Evolutionary conservation across 2,888 invertebrate species (phyloP), one percentile per base, ranked within the genome.

Genomic region (Drepanosiphum platanoidis): DNA sequence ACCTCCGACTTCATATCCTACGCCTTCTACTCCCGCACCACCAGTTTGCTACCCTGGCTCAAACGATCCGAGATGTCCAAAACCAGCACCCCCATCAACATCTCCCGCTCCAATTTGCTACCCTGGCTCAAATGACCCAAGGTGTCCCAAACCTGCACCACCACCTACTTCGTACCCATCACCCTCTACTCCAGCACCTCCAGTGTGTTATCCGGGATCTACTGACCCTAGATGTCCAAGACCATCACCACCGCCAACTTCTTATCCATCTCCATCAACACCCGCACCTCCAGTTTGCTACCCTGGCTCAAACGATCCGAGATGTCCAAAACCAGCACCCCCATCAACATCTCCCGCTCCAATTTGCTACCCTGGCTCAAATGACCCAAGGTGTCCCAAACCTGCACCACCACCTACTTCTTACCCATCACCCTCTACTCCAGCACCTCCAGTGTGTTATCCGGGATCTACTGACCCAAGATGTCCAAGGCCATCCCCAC

Each of bases 61-160:
- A 5, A 88, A 87, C 3, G 90, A 90, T 83, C 88, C 89, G 5
- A 87, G 89, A n/a, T 90, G 90, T 66, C 89, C 89, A 34, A 86
- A 66, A 86, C 86, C 87, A 46, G 9, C 42, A 9, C 87, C 86
- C 32, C 86, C 87, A 18, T 80, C 82, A 36, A 18, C 68, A 22
- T 42, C 86, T n/a, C 86, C 87, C 79, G 18, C 87, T 88, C 88
- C 27, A 87, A 80, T 11, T 1, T 90, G 90, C 75, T 90, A 88
- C 77, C 90, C 90, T 4, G 90, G 90, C 18, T 88, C 88, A n/a
- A 86, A 78, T 1, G 90, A 90, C 87, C 89, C 89, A 2, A 87
- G 89, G 36, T 90, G 89, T 84, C 89, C 89, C 52, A 88, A 89
- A 39, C 89, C 88, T 80, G 87, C 87, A 18, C 79, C 88, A 11